Evolutionary conservation across 2,797 vertebrate genomes (phyloP), one percentile per base, ranked within the genome.

Genomic region (Gymnocypris eckloni): DNA sequence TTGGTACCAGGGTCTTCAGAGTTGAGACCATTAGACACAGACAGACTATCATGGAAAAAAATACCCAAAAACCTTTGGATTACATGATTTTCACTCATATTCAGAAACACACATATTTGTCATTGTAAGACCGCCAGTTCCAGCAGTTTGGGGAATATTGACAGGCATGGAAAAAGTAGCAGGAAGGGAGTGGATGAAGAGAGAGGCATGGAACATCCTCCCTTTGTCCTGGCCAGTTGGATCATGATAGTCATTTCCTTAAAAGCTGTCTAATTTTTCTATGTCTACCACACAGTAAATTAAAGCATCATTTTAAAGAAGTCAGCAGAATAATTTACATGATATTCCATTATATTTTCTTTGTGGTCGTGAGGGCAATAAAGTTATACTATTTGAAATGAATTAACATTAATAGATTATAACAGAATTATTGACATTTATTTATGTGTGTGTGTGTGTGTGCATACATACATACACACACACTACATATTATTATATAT

Each of bases 181-280:
- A 88, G 83, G 85, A 88, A 89, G 85, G 78, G 84, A 82, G 88
- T 72, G 78, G 71, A 67, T 83, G 77, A 50, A 85, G 54, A 71
- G 61, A 43, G 48, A 56, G 43, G 11, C 18, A 66, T 54, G 66
- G 73, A 37, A 80, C 81, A 88, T 89, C 88, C 85, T 89, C 69
- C 83, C 88, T 84, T 89, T 89, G 88, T 89, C 50, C 52, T 41
- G n/a, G 59, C 43, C 64, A 16, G 37, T 16, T 75, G 33, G 28
- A 25, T 59, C 52, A 41, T 79, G 43, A 78, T 43, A 87, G 54
- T 50, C 50, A 79, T 86, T 88, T 89, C 82, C 79, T 67, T 28
- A 50, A 20, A 81, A 52, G 7, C 9, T 1, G 16, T 50, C 4
- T 25, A 45, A 64, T 43, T 43, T 43, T 59, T 82, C 16, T 59